Evolutionary conservation across 1,140 invertebrate species (phyloP).

Genomic region (Hycleus phaleratus): DNA sequence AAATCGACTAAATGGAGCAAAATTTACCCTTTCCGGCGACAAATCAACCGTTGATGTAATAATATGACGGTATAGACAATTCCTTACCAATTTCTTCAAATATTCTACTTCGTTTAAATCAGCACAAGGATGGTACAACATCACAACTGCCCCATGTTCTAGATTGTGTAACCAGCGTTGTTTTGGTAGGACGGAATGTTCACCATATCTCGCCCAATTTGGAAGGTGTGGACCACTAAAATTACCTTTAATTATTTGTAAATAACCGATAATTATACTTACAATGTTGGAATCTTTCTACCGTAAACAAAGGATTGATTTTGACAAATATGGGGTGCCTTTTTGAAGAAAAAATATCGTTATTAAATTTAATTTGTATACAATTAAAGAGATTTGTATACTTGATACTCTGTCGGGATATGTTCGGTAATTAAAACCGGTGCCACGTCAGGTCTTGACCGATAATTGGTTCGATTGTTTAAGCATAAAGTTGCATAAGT

Average conservation of each 20-base stretch:
- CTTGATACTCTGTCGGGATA: conserved; percentile 53
- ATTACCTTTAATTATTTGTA: conserved; percentile 22
- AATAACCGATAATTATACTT: conserved; percentile 36
- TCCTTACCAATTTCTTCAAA: conserved; percentile 55
- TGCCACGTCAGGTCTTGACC: conserved; percentile 43
- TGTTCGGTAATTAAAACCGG: conserved; percentile 47
- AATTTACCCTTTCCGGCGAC: conserved; percentile 51
- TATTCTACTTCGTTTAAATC: conserved; percentile 55
- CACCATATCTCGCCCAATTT: conserved; percentile 74
- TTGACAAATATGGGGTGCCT: conserved; percentile 66
- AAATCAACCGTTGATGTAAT: conserved; percentile 68
- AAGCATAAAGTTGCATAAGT: conserved; percentile 57
- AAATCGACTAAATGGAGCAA: background rate
- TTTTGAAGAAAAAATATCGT: conserved; percentile 1
- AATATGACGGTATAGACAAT: conserved; percentile 70
- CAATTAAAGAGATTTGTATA: conserved; percentile 29
- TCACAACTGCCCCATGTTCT: conserved; percentile 78
- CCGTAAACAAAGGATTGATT: conserved; percentile 58
- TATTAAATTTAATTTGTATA: conserved; percentile 14
- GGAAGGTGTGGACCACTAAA: conserved; percentile 72
- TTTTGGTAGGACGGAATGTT: conserved; percentile 71
- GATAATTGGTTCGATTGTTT: conserved; percentile 41
- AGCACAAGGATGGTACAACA: conserved; percentile 85
- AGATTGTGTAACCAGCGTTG: conserved; percentile 81
- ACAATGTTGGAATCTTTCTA: conserved; percentile 57